A percentile compares a stretch with the other conserved stretches of the same genome.
phyloP scores from a whole-genome alignment of 2,797 vertebrate species.

The Anas acuta region DNA sequence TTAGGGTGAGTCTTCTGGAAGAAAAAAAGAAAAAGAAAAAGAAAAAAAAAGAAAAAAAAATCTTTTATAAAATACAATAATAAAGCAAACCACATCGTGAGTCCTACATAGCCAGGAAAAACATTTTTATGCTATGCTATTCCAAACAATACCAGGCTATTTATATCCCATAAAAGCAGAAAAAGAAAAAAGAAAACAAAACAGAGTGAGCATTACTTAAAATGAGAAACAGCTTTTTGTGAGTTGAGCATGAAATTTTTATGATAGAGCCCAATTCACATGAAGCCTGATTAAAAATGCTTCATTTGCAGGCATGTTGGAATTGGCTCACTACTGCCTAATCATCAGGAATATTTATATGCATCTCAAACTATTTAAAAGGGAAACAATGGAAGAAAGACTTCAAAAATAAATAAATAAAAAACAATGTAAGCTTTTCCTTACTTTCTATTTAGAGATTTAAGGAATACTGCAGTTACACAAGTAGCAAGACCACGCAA shows the following conservation, averaged over 20 bases:
- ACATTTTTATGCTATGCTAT: not conserved
- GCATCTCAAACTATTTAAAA: constrained; percentile 35
- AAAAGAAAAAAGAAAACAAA: not conserved
- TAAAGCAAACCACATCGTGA: not conserved
- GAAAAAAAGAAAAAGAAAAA: not conserved
- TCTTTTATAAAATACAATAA: not conserved
- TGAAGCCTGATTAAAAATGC: constrained; percentile 35
- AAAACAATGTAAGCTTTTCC: not conserved
- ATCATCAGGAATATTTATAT: constrained; percentile 60
- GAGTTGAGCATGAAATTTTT: not conserved
- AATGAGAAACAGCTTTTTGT: constrained; percentile 35
- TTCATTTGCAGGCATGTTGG: constrained; percentile 41
- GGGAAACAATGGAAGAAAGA: not conserved
- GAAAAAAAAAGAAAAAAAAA: not conserved
- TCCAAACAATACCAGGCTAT: constrained; percentile 16
- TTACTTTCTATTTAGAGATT: constrained; percentile 39
- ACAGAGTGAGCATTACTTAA: not conserved
- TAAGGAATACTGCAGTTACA: not conserved
- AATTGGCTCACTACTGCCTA: constrained; percentile 51
- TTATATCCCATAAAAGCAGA: not conserved
- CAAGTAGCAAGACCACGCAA: not conserved
- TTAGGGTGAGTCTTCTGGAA: not conserved
- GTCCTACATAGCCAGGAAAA: not conserved
- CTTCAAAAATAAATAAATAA: not conserved
- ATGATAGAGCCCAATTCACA: constrained; percentile 15